A percentile compares a stretch with the other conserved stretches of the same genome.
Conservation (phyloP, 2,113 vertebrate species). For the Isurus oxyrinchus region DNA sequence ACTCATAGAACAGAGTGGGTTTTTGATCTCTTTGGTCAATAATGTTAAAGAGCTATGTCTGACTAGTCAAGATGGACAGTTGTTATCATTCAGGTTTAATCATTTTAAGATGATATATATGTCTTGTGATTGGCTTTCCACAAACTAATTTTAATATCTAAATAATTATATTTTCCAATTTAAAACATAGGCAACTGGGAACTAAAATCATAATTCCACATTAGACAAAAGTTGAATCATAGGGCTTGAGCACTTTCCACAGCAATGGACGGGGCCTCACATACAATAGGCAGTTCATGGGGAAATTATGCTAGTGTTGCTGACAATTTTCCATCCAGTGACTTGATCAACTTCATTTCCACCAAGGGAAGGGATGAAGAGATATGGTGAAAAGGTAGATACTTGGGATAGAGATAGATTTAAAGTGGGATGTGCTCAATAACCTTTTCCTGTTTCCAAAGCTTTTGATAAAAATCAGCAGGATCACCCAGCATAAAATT, state of each 20-base stretch:
- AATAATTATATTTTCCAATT: background rate
- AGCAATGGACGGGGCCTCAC: background rate
- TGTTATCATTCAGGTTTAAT: background rate
- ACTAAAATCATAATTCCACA: background rate
- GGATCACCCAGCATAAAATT: background rate
- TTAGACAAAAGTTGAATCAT: background rate
- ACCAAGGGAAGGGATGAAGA: background rate
- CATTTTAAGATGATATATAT: background rate
- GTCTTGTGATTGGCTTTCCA: background rate
- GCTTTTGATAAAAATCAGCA: background rate
- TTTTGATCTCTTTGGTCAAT: conserved; percentile 2
- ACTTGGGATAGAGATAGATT: background rate
- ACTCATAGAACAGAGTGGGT: background rate
- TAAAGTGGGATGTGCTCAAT: background rate
- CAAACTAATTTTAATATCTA: background rate
- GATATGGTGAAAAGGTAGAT: background rate
- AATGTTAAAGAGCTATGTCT: background rate
- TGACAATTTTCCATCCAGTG: background rate
- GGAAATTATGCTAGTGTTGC: background rate
- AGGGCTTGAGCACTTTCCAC: background rate
- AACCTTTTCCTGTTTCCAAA: background rate
- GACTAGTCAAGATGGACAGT: background rate
- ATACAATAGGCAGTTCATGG: background rate
- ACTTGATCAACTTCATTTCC: background rate
- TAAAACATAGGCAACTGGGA: background rate